These are phyloP conservation scores for Synergus gifuensis DNA, from an alignment of 2,888 invertebrate genomes.

Conservation along the genomic window DNA sequence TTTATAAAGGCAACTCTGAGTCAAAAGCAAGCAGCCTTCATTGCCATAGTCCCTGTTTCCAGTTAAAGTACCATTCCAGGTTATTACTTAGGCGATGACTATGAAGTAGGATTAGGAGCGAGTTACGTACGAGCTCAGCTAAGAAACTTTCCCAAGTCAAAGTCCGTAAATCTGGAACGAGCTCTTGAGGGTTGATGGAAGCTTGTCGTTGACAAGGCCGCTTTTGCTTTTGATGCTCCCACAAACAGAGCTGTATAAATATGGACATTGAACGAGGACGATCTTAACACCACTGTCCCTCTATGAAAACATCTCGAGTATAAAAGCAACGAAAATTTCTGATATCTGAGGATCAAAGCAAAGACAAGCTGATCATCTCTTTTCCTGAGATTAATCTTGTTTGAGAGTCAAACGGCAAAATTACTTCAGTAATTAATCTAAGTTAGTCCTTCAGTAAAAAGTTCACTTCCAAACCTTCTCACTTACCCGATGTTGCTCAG, in stretches of 20 bases:
- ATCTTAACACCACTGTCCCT: constrained; percentile 5
- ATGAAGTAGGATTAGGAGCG: constrained; percentile 39
- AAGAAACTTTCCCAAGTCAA: constrained; percentile 41
- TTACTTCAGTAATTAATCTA: constrained; percentile 13
- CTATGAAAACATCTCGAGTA: not conserved
- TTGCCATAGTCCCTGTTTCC: constrained; percentile 27
- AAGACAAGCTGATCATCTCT: not conserved
- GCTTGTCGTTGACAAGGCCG: constrained; percentile 11
- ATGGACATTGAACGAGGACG: not conserved
- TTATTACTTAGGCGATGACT: constrained; percentile 40
- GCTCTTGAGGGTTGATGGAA: constrained; percentile 30
- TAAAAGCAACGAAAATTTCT: not conserved
- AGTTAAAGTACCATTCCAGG: constrained; percentile 33
- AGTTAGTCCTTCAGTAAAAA: not conserved
- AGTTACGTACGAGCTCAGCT: constrained; percentile 31
- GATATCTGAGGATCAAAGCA: constrained; percentile 6
- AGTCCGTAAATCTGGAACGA: constrained; percentile 39
- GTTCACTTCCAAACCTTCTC: no score
- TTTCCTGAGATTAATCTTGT: not conserved
- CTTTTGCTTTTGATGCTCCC: not conserved
- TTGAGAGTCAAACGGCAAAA: not conserved
- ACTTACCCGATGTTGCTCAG: no score
- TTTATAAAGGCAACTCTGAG: constrained; percentile 34
- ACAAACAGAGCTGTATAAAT: constrained; percentile 18
- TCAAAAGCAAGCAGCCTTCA: constrained; percentile 38